Evolutionary conservation across 2,888 invertebrate species (phyloP).

Genomic region (Mesoligia furuncula): DNA sequence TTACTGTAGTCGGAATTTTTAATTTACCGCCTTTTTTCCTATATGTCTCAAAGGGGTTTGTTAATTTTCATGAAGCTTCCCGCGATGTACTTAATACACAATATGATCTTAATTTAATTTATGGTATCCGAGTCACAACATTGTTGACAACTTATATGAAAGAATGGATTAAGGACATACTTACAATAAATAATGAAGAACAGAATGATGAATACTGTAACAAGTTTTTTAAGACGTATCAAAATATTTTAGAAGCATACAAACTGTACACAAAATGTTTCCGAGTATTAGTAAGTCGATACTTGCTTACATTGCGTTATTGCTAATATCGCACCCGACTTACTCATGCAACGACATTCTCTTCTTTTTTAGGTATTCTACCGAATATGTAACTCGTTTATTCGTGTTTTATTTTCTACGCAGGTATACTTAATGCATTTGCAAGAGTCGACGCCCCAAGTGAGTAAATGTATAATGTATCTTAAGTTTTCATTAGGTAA

Average conservation of each 20-base stretch:
- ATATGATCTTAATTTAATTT: constrained; percentile 11
- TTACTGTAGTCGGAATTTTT: no score
- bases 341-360: neutral
- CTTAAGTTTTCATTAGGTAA: no score
- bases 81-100: neutral
- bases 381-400: neutral
- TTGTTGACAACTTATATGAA: constrained; percentile 5
- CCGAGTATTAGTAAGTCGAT: constrained; percentile 4
- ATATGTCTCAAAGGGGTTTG: no score
- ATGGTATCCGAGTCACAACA: constrained; percentile 6
- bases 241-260: no score
- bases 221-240: no score
- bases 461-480: neutral
- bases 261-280: neutral
- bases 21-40: no score
- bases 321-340: fast-evolving
- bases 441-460: neutral
- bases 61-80: neutral
- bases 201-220: no score
- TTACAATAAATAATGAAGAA: neutral
- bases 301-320: no score
- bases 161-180: neutral
- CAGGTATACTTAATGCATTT: no score
- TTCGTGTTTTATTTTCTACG: neutral
- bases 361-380: neutral